These are phyloP conservation scores for Aromia moschata DNA, from an alignment of 2,888 invertebrate species.

Conservation along the genomic window DNA sequence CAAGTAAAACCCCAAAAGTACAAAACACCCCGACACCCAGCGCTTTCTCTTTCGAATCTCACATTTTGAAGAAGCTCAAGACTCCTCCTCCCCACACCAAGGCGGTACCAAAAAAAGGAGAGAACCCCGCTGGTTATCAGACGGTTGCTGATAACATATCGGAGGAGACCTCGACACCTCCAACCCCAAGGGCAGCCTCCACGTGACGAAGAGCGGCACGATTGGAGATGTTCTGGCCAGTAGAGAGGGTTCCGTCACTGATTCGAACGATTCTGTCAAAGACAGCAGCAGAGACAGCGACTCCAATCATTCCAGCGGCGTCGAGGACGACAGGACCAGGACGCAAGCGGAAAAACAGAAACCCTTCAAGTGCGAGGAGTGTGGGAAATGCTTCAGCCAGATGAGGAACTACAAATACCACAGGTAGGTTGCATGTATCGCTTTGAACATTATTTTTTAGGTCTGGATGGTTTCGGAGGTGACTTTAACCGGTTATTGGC, in stretches of 20 bases:
- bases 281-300: slow-evolving; percentile 21
- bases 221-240: too few species aligned
- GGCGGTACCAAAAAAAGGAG: background rate
- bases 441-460: too few species aligned
- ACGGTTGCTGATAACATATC: background rate
- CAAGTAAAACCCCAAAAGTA: background rate
- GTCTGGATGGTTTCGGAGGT: too few species aligned
- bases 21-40: background rate
- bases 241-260: too few species aligned
- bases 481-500: too few species aligned
- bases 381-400: slow-evolving; percentile 84
- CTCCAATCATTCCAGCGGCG: slow-evolving; percentile 28
- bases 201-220: slow-evolving; percentile 3
- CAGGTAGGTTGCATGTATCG: too few species aligned
- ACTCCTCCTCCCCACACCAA: background rate
- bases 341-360: slow-evolving; percentile 56
- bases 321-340: slow-evolving; percentile 33
- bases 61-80: background rate
- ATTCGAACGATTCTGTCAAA: slow-evolving; percentile 15
- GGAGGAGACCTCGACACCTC: background rate
- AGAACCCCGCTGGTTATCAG: background rate
- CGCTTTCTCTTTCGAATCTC: slow-evolving; percentile 3
- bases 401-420: slow-evolving; percentile 87
- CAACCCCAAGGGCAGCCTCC: too few species aligned
- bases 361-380: slow-evolving; percentile 77